Percentiles rank a stretch among this genome's conserved stretches.
These are phyloP conservation scores for Hoplias malabaricus DNA, from an alignment of 2,113 vertebrate genomes.

Conservation along the genomic window DNA sequence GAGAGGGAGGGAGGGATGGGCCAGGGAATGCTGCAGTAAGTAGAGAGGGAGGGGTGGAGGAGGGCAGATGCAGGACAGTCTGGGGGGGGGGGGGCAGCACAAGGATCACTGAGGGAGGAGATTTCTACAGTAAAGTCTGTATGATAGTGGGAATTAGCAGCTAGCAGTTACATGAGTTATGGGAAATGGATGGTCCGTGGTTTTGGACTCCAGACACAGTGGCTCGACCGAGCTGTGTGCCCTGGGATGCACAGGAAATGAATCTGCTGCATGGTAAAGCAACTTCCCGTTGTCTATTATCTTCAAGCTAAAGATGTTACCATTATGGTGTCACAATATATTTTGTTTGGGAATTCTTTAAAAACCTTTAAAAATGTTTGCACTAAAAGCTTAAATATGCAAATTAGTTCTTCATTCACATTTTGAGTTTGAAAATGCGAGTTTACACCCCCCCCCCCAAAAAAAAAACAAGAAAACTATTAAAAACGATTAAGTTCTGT, in stretches of 20 bases:
- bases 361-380: no score
- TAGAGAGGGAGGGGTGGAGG: slow-evolving; percentile 15
- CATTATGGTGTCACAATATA: background rate
- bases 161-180: background rate
- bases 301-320: background rate
- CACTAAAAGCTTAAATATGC: background rate
- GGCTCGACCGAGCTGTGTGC: slow-evolving; percentile 59
- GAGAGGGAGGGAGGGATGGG: slow-evolving; percentile 8
- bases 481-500: no score
- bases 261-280: slow-evolving; percentile 55
- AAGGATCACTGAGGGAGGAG: slow-evolving; percentile 2
- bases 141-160: background rate
- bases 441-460: no score
- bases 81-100: slow-evolving; percentile 18
- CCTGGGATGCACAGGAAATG: slow-evolving; percentile 54
- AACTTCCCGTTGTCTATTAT: background rate
- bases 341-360: no score
- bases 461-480: no score
- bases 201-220: slow-evolving; percentile 49
- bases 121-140: slow-evolving; percentile 7
- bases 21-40: slow-evolving; percentile 28
- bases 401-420: no score
- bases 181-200: slow-evolving; percentile 50
- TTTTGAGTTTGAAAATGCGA: no score
- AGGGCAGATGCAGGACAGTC: slow-evolving; percentile 8